phyloP scores from a whole-genome alignment of 2,888 invertebrate genomes.

The Platycheirus rosarum region DNA sequence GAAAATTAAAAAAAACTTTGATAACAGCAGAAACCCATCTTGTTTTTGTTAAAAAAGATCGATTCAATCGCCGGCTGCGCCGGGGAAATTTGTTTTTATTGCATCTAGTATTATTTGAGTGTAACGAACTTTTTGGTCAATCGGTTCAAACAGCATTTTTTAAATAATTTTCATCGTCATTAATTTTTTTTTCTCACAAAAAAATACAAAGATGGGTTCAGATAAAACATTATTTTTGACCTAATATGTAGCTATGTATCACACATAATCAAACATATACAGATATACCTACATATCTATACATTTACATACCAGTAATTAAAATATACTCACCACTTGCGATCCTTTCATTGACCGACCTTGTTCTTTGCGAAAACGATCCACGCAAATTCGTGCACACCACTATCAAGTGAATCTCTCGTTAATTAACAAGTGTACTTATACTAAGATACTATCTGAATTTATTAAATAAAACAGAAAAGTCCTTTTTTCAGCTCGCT shows the following conservation, averaged over 20 bases:
- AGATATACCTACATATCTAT: constrained; percentile 2
- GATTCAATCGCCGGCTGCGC: background rate
- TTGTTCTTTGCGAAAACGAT: constrained; percentile 30
- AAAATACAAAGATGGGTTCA: constrained; percentile 11
- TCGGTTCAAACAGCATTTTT: background rate
- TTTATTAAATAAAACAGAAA: background rate
- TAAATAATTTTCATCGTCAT: background rate
- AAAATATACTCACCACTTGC: constrained; percentile 32
- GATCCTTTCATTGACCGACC: constrained; percentile 21
- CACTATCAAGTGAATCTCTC: constrained; percentile 18
- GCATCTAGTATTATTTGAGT: background rate
- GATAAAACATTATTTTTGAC: constrained; percentile 26
- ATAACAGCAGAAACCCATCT: too few species aligned
- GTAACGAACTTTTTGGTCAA: constrained; percentile 17
- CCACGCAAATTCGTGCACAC: constrained; percentile 23
- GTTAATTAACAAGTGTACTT: background rate
- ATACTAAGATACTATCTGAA: too few species aligned
- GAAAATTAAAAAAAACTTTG: too few species aligned
- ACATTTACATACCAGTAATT: constrained; percentile 13
- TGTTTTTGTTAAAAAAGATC: background rate
- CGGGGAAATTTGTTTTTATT: background rate
- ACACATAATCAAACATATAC: background rate
- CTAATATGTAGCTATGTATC: constrained; percentile 3
- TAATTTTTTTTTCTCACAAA: background rate
- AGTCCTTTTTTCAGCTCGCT: too few species aligned